phyloP scores from a whole-genome alignment of 2,797 vertebrate species.

The Periophthalmus magnuspinnatus region DNA sequence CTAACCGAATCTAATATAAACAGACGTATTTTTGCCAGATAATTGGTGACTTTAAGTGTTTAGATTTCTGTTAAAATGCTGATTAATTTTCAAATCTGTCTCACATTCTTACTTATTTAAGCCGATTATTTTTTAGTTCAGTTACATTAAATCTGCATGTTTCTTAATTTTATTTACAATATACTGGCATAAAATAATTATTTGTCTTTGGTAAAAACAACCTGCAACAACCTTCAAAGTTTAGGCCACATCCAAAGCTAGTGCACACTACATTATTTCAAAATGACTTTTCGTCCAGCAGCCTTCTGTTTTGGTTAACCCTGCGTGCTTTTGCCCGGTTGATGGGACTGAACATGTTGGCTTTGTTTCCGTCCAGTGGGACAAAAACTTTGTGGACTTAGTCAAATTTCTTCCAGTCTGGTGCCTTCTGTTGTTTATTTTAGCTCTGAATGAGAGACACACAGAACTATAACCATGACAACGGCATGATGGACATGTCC shows the following conservation, averaged over 20 bases:
- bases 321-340: conserved; percentile 32
- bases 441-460: conserved; percentile 70
- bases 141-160: not conserved
- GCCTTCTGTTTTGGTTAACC: conserved; percentile 12
- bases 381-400: conserved; percentile 76
- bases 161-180: not conserved
- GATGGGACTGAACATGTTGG: conserved; percentile 47
- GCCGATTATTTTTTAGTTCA: not conserved
- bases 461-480: conserved; percentile 15
- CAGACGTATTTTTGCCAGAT: not conserved
- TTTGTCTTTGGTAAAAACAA: no score
- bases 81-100: not conserved
- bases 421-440: conserved; percentile 78
- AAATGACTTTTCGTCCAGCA: not conserved
- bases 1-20: not conserved
- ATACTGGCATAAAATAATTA: no score
- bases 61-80: not conserved
- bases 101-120: not conserved
- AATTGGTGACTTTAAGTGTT: not conserved
- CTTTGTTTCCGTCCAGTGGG: conserved; percentile 62
- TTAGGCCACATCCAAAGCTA: not conserved
- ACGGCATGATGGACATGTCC: conserved; percentile 43
- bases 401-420: conserved; percentile 80
- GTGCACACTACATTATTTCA: not conserved
- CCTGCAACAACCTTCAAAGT: no score